These are phyloP conservation scores for Temnothorax nylanderi DNA, from an alignment of 1,140 invertebrate species.

Conservation along the genomic window DNA sequence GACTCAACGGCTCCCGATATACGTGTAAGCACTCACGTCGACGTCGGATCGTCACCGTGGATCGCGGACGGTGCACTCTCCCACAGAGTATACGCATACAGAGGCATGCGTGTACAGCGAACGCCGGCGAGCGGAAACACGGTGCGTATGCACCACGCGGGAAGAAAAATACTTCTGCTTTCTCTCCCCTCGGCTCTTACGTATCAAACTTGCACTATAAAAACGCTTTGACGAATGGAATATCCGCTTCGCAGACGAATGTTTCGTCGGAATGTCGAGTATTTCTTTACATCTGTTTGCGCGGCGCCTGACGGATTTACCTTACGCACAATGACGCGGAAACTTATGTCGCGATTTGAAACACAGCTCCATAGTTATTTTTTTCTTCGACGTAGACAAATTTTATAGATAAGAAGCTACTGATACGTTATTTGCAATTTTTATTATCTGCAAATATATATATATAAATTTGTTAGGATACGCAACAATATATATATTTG, in stretches of 20 bases:
- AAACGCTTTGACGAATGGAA: constrained; percentile 8
- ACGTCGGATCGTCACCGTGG: constrained; percentile 3
- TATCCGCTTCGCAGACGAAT: constrained; percentile 25
- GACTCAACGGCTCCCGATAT: constrained; percentile 53
- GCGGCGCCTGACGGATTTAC: constrained; percentile 32
- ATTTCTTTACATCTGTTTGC: constrained; percentile 34
- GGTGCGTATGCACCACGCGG: constrained; percentile 1
- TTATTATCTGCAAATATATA: neutral
- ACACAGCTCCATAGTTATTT: neutral
- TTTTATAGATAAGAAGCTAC: neutral
- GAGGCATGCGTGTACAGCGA: neutral
- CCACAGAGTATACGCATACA: constrained; percentile 11
- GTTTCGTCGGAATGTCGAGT: constrained; percentile 16
- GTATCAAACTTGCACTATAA: constrained; percentile 36
- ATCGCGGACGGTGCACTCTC: neutral
- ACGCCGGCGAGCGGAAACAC: neutral
- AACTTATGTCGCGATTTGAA: neutral
- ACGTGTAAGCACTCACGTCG: constrained; percentile 41
- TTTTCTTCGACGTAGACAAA: neutral
- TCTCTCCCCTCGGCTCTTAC: constrained; percentile 1
- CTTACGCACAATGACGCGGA: neutral
- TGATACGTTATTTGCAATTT: neutral
- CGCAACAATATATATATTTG: neutral
- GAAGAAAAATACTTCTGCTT: constrained; percentile 24
- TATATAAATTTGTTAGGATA: neutral